Conservation (phyloP, 2,113 vertebrate species). For the Oostethus manadensis region DNA sequence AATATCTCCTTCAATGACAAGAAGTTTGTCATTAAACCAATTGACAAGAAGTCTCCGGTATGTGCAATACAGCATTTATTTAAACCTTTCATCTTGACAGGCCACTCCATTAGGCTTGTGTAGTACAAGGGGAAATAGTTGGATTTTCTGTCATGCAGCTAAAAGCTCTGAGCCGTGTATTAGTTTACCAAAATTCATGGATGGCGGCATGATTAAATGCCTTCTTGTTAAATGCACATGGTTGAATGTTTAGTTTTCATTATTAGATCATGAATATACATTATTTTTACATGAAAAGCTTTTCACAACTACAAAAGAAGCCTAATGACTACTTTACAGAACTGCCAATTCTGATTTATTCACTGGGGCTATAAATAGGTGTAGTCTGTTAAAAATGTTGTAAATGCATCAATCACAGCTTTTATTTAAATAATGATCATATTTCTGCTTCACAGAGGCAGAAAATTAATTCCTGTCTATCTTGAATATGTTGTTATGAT, state of each 20-base stretch:
- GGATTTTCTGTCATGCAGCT: neutral
- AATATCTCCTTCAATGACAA: conserved; percentile 99
- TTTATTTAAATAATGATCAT: neutral
- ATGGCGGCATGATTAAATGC: conserved; percentile 19
- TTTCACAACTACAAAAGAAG: conserved; percentile 2
- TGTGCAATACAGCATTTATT: neutral
- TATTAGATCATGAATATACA: neutral
- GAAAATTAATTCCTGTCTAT: too few relatives aligned
- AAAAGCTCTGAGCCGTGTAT: neutral
- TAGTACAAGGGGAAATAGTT: neutral
- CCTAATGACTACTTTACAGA: conserved; percentile 3
- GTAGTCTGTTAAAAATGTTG: conserved; percentile 2
- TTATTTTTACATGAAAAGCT: conserved; percentile 1
- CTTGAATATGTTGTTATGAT: neutral
- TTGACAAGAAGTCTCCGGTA: conserved; percentile 96
- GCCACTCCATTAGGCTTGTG: neutral
- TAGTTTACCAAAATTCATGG: conserved; percentile 3
- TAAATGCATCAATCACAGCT: conserved; percentile 23
- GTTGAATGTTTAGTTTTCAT: neutral
- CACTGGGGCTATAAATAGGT: conserved; percentile 12
- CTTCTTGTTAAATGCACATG: neutral
- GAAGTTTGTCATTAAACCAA: conserved; percentile 97
- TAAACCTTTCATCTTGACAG: neutral
- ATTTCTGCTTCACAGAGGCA: neutral
- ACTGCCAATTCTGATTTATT: conserved; percentile 5